Evolutionary conservation across 2,113 vertebrate species (phyloP).

Genomic region (Platycercus adscitus): DNA sequence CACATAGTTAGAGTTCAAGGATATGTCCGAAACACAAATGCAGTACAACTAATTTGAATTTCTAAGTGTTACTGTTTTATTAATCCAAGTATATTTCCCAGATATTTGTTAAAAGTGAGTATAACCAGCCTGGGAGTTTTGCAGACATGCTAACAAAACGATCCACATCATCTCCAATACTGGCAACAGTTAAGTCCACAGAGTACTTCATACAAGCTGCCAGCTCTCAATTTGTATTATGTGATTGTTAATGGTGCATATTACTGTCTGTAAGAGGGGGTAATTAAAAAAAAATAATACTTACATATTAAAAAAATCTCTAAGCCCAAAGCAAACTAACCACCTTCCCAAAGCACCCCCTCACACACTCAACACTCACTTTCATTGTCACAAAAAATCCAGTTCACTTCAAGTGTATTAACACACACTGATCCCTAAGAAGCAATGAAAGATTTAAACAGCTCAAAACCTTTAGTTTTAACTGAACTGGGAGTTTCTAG

Average conservation of each 20-base stretch:
- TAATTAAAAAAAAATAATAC: fast-evolving
- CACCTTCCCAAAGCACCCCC: background rate
- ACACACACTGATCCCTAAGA: background rate
- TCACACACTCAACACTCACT: background rate
- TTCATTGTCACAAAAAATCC: background rate
- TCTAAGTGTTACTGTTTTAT: background rate
- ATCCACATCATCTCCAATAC: background rate
- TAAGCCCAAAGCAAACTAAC: background rate
- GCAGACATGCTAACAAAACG: background rate
- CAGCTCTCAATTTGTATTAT: background rate
- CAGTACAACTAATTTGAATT: background rate
- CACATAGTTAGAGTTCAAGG: background rate
- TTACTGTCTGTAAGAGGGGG: background rate
- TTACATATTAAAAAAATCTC: background rate
- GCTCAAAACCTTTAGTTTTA: background rate
- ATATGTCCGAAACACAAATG: background rate
- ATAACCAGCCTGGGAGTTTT: background rate
- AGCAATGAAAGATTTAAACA: background rate
- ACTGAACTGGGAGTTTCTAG: background rate
- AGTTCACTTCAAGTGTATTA: background rate
- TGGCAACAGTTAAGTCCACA: background rate
- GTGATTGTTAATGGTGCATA: background rate
- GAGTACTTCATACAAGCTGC: background rate
- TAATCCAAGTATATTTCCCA: background rate
- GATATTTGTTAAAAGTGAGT: background rate